Evolutionary conservation across 2,888 invertebrate species (phyloP), one percentile per base, ranked within the genome.

Genomic region (Apotomis capreana): DNA sequence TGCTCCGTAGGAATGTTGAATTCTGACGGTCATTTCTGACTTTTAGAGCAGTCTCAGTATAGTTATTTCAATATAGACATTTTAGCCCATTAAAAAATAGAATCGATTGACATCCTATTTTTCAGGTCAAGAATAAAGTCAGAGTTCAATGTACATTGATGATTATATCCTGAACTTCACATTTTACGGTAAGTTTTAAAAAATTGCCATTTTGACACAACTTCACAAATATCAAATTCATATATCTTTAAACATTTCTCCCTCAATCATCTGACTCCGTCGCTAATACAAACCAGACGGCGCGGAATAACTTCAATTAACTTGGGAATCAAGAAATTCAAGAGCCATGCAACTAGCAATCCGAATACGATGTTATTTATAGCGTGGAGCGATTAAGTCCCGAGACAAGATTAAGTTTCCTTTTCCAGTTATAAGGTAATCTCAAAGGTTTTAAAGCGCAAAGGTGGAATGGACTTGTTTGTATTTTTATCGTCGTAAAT

Each of bases 231-330:
- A 15, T 15, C 15, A 15, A 15, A 1, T 15, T 15, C 15, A 15
- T 15, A 15, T 15, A 15, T 15, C 15, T 15, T 15, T 15, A 15
- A 15, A 15, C 15, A 15, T 15, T 15, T 15, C 37, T 58, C n/a
- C 5, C 12, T 55, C 26, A 36, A 36, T 57, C 57, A 36, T 36
- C 57, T 12, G 36, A 36, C 57, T 58, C n/a, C 12, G 37, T 37
- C 36, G 6, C n/a, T 55, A 26, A 55, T 4, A 26, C 26, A 55
- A 26, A 44, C 59, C 13, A 62, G 26, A 10, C 61, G 61, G 5
- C 12, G 61, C n/a, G 8, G 44, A 62, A 54, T 64, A 64, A 54
- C 64, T 64, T 54, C 54, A 64, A 64, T 64, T 44, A 54, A 49
- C 15, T 61, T 12, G 6, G 46, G 61, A 49, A 57, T 57, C 57